Conservation (phyloP, 2,797 vertebrate genomes). For the Chelidonichthys spinosus region DNA sequence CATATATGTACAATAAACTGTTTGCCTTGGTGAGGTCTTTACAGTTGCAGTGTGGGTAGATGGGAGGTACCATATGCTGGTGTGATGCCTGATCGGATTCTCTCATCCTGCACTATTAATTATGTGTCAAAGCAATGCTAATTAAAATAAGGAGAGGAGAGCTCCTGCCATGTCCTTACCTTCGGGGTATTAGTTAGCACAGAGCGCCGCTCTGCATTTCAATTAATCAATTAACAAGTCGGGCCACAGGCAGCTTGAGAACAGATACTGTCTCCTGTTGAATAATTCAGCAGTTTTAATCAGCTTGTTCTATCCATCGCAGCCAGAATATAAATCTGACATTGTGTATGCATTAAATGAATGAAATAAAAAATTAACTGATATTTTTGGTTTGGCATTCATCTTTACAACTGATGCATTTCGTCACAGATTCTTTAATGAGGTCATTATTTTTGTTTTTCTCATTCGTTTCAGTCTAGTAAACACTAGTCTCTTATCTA, state of each 20-base stretch:
- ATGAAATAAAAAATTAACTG: neutral
- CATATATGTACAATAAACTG: neutral
- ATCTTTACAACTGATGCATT: neutral
- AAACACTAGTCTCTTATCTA: slow-evolving; percentile 1
- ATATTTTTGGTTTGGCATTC: neutral
- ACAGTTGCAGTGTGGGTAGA: neutral
- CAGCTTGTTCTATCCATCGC: slow-evolving; percentile 60
- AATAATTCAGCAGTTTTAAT: slow-evolving; percentile 75
- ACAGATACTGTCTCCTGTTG: slow-evolving; percentile 61
- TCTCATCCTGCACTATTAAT: slow-evolving; percentile 68
- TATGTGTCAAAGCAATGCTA: slow-evolving; percentile 68
- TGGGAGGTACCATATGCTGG: slow-evolving; percentile 53
- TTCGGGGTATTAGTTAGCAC: slow-evolving; percentile 74
- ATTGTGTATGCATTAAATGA: neutral
- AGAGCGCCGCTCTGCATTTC: slow-evolving; percentile 69
- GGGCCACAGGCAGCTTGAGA: slow-evolving; percentile 64
- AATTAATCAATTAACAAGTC: slow-evolving; percentile 81
- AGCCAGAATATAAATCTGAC: slow-evolving; percentile 30
- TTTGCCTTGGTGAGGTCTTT: slow-evolving; percentile 3
- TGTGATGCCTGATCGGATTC: slow-evolving; percentile 56
- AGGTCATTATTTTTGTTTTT: slow-evolving; percentile 25
- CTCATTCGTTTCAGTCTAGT: slow-evolving; percentile 4
- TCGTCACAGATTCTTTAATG: neutral
- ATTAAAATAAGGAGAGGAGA: slow-evolving; percentile 66
- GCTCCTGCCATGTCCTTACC: slow-evolving; percentile 70